A percentile compares a stretch with the other conserved stretches of the same genome.
Conservation (phyloP, 2,888 invertebrate genomes). For the Amblyjoppa proteus region DNA sequence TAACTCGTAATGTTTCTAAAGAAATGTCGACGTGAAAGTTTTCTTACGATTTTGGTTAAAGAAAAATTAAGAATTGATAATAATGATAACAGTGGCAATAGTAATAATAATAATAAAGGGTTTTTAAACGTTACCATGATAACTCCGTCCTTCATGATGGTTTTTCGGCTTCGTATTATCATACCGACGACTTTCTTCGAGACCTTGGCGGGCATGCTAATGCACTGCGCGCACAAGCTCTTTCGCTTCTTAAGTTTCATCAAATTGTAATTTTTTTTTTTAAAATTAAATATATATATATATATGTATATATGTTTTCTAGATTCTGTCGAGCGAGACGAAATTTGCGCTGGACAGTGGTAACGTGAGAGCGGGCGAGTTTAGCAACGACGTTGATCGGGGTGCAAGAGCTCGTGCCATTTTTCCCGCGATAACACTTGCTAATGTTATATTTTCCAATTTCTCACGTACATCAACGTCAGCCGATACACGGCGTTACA, state of each 20-base stretch:
- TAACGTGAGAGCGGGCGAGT: slow-evolving; percentile 17
- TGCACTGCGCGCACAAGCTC: slow-evolving; percentile 84
- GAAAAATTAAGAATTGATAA: neutral
- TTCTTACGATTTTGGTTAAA: no score
- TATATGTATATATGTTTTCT: neutral
- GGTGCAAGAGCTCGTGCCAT: slow-evolving; percentile 58
- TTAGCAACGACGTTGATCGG: slow-evolving; percentile 27
- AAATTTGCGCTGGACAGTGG: neutral
- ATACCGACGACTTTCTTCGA: slow-evolving; percentile 95
- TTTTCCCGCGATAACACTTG: slow-evolving; percentile 60
- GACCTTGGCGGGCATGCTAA: slow-evolving; percentile 89
- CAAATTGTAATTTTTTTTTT: slow-evolving; percentile 69
- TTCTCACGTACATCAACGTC: slow-evolving; percentile 17
- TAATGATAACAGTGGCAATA: neutral
- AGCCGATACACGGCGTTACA: neutral
- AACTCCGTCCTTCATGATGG: slow-evolving; percentile 95
- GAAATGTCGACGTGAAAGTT: no score
- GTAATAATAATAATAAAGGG: slow-evolving; percentile 13
- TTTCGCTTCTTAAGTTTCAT: slow-evolving; percentile 85
- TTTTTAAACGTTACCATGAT: slow-evolving; percentile 89
- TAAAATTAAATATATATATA: neutral
- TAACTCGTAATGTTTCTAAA: no score
- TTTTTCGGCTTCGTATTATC: slow-evolving; percentile 94
- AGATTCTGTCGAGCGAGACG: slow-evolving; percentile 22
- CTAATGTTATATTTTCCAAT: slow-evolving; percentile 14